Base-by-base conservation (phyloP, 2,113 vertebrate species). In the Catagonus wagneri region DNA sequence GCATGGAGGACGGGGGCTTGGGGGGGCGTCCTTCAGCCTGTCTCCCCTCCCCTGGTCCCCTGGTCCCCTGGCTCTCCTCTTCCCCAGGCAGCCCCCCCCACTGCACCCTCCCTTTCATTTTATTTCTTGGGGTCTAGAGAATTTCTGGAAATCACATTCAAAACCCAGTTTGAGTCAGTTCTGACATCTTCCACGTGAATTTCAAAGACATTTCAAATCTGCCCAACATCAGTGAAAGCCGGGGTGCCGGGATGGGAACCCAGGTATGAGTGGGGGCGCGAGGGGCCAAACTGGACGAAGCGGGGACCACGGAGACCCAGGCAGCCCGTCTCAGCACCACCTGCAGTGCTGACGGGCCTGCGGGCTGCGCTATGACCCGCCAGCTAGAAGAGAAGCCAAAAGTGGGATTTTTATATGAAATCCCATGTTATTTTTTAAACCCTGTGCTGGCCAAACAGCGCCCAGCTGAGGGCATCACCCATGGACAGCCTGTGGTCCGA, bases 101-200 rank as follows among this genome's bases (percentile, higher is more conserved):
- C 39, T 3, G 15, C 10, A 17, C 36, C 29, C 32, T 56, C 69
- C 78, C 23, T 22, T 50, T 61, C 20, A 32, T 54, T 9, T 83
- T 50, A 16, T 63, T 75, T 39, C 44, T 10, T 4, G 44, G 44
- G 44, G 44, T 39, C 68, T 79, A 56, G 54, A 90, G 84, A 60
- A 84, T 88, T 92, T 95, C 68, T 95, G 29, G 36, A 34, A 86
- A 80, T 93, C 56, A 95, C 54, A 60, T 54, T 78, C 20, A 61
- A 89, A 63, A 83, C 36, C 52, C 68, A 71, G 27, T 83, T 71
- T 89, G 34, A 56, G 69, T 56, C 32, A 36, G 79, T 74, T 74
- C 23, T 78, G 61, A 63, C 34, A 58, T 50, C 81, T 74, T 61
- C 75, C 23, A 52, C 32, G 4, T 56, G 44, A 58, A 3, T 16